Evolutionary conservation across 2,113 vertebrate species (phyloP).

Genomic region (Columba janthina): DNA sequence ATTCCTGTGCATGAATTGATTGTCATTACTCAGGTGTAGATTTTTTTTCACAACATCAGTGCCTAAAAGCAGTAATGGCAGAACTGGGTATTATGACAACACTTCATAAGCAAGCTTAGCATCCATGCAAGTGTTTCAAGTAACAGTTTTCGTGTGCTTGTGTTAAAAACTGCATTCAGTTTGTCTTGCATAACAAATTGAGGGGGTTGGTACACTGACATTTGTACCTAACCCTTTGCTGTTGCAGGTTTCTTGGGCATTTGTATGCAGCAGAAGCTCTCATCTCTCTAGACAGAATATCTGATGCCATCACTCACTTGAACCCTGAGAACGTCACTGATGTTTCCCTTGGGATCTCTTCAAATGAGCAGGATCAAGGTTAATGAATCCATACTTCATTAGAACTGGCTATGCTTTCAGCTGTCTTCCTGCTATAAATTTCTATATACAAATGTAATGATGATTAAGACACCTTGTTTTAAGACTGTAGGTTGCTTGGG

Average conservation of each 20-base stretch:
- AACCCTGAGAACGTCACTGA: conserved; percentile 97
- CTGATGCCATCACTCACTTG: conserved; percentile 95
- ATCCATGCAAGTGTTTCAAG: not conserved
- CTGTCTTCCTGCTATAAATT: conserved; percentile 22
- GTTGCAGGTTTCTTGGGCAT: conserved; percentile 92
- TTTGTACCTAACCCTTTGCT: conserved; percentile 17
- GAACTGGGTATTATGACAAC: not conserved
- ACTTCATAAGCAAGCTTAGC: not conserved
- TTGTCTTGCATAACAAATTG: not conserved
- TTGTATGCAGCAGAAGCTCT: conserved; percentile 97
- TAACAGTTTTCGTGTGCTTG: not conserved
- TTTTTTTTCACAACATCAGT: not conserved
- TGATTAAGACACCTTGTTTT: not conserved
- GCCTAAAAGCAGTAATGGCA: not conserved
- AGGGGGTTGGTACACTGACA: not conserved
- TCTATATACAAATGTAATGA: not conserved
- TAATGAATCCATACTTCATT: conserved; percentile 63
- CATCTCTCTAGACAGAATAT: conserved; percentile 97
- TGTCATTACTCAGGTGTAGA: not conserved
- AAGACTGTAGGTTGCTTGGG: not conserved
- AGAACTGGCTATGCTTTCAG: conserved; percentile 29
- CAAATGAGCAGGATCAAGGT: conserved; percentile 97
- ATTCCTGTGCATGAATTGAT: not conserved
- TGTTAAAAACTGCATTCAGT: not conserved
- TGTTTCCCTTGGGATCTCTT: conserved; percentile 90